Conservation (phyloP, 2,797 vertebrate species). For the Enteromius anoplus region DNA sequence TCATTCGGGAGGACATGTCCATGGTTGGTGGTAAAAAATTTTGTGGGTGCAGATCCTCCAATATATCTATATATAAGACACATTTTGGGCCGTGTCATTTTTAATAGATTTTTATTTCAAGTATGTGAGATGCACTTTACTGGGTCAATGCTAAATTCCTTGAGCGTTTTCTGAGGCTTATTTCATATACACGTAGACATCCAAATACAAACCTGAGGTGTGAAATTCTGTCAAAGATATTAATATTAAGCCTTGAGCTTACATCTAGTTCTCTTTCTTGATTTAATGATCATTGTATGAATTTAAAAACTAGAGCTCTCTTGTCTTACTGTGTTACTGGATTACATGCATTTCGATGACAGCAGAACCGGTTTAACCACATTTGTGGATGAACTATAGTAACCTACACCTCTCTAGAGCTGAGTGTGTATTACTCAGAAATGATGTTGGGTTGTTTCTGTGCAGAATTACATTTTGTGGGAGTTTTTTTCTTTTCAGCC, state of each 20-base stretch:
- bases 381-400: constrained; percentile 53
- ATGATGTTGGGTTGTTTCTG: constrained; percentile 22
- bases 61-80: not conserved
- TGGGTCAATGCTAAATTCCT: not conserved
- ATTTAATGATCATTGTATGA: not conserved
- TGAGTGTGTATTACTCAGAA: constrained; percentile 36
- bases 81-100: not conserved
- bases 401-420: constrained; percentile 46
- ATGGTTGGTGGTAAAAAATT: not conserved
- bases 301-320: not conserved
- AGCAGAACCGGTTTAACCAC: constrained; percentile 35
- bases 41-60: not conserved
- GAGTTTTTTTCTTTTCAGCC: not conserved
- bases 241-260: not conserved
- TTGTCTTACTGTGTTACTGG: not conserved
- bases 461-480: constrained; percentile 30
- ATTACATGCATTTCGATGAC: not conserved
- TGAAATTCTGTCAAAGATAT: not conserved
- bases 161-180: not conserved
- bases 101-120: not conserved
- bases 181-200: not conserved
- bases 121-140: not conserved
- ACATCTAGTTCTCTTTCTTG: not conserved
- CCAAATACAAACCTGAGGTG: not conserved
- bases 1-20: too few species aligned